Evolutionary conservation across 2,888 invertebrate genomes (phyloP).

Genomic region (Hedychridium roseum): DNA sequence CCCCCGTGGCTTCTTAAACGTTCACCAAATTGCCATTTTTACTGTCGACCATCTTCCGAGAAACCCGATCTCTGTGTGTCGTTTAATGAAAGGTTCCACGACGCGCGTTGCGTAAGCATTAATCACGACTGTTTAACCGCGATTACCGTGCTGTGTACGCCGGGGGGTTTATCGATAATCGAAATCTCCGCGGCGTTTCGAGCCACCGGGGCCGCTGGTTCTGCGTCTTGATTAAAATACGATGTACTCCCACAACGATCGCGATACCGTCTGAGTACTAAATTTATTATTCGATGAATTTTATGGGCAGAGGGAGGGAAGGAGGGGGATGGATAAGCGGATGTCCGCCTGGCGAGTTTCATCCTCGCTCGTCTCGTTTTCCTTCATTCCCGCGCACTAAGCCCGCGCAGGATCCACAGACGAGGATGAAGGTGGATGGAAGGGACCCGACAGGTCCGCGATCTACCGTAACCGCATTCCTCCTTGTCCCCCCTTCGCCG

Average conservation of each 20-base stretch:
- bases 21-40: too few species aligned
- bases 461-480: slow-evolving; percentile 60
- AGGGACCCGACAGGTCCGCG: slow-evolving; percentile 54
- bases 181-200: slow-evolving; percentile 14
- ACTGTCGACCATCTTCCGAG: too few species aligned
- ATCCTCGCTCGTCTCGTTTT: slow-evolving; percentile 32
- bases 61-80: too few species aligned
- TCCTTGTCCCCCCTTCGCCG: slow-evolving; percentile 20
- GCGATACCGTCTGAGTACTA: too few species aligned
- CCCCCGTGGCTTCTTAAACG: too few species aligned
- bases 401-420: slow-evolving; percentile 36
- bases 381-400: slow-evolving; percentile 32
- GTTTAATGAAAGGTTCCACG: too few species aligned
- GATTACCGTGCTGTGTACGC: slow-evolving; percentile 15
- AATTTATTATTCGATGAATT: too few species aligned
- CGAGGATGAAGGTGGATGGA: too few species aligned
- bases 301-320: slow-evolving; percentile 19
- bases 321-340: too few species aligned
- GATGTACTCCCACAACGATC: slow-evolving; percentile 7
- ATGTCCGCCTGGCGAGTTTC: too few species aligned
- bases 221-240: slow-evolving; percentile 21
- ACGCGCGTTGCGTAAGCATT: too few species aligned
- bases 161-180: slow-evolving; percentile 21
- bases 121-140: slow-evolving; percentile 6
- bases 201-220: too few species aligned